phyloP scores from a whole-genome alignment of 2,113 vertebrate species.

The Chloroceryle aenea region DNA sequence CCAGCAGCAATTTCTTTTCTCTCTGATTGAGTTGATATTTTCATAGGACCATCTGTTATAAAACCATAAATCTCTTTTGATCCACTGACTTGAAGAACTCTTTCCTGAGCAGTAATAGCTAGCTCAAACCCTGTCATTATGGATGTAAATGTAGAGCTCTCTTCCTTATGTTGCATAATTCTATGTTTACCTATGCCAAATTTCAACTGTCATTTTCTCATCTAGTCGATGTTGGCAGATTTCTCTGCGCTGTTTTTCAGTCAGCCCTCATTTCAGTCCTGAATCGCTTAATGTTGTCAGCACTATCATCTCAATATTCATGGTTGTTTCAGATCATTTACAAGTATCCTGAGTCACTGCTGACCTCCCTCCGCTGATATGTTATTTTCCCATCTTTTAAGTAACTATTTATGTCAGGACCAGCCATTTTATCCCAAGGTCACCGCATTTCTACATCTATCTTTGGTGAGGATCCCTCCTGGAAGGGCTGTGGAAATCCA shows the following conservation, averaged over 20 bases:
- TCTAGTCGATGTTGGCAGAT: neutral
- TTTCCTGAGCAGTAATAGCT: neutral
- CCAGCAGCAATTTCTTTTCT: neutral
- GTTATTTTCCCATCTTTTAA: neutral
- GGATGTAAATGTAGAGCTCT: neutral
- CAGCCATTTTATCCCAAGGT: neutral
- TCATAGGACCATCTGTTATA: neutral
- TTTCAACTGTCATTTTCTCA: neutral
- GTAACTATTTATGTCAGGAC: neutral
- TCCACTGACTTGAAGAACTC: neutral
- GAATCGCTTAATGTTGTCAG: neutral
- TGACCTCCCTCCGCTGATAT: neutral
- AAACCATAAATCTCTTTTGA: neutral
- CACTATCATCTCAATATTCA: accelerated
- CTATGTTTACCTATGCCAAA: neutral
- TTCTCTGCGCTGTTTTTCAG: neutral
- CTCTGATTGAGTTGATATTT: neutral
- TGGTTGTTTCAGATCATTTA: neutral
- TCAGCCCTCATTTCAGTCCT: neutral
- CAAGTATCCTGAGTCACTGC: neutral
- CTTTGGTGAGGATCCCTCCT: neutral
- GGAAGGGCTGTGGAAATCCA: neutral
- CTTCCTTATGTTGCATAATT: neutral
- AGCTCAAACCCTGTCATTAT: neutral
- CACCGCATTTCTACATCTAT: neutral